phyloP scores from a whole-genome alignment of 1,140 invertebrate genomes.

The Eulimnadia texana region DNA sequence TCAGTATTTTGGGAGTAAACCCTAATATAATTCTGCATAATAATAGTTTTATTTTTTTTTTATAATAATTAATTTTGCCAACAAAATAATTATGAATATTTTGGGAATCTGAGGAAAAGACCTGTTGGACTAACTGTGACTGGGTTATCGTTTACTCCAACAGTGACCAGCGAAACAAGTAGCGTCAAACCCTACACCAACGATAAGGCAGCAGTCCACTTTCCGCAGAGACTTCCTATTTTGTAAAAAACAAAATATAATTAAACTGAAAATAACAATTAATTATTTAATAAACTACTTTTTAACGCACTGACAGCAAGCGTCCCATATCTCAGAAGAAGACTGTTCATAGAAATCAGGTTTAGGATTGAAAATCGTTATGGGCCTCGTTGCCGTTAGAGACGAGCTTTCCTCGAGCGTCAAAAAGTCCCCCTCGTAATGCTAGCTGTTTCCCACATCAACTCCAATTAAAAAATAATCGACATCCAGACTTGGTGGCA shows the following conservation, averaged over 20 bases:
- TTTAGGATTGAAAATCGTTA: conserved; percentile 60
- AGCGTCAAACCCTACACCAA: conserved; percentile 87
- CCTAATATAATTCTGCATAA: not conserved
- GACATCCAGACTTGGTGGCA: too few species aligned
- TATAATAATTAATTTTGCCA: not conserved
- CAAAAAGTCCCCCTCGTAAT: conserved; percentile 59
- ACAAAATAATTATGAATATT: too few species aligned
- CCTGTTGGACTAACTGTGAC: conserved; percentile 57
- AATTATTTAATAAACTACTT: conserved; percentile 38
- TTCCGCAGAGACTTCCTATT: conserved; percentile 43
- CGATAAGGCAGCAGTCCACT: conserved; percentile 41
- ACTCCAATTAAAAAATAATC: conserved; percentile 57
- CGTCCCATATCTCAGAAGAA: conserved; percentile 76
- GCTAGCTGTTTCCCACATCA: conserved; percentile 86
- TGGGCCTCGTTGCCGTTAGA: conserved; percentile 43
- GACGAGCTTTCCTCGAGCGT: conserved; percentile 46
- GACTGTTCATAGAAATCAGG: conserved; percentile 78
- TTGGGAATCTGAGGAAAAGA: conserved; percentile 23
- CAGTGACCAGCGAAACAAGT: conserved; percentile 81
- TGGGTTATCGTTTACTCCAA: conserved; percentile 53
- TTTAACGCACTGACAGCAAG: conserved; percentile 48
- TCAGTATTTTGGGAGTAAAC: not conserved
- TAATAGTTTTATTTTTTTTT: too few species aligned
- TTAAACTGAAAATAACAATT: not conserved
- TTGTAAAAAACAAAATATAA: conserved; percentile 20